These are phyloP conservation scores for Panurus biarmicus DNA, from an alignment of 2,113 vertebrate genomes.

Conservation along the genomic window DNA sequence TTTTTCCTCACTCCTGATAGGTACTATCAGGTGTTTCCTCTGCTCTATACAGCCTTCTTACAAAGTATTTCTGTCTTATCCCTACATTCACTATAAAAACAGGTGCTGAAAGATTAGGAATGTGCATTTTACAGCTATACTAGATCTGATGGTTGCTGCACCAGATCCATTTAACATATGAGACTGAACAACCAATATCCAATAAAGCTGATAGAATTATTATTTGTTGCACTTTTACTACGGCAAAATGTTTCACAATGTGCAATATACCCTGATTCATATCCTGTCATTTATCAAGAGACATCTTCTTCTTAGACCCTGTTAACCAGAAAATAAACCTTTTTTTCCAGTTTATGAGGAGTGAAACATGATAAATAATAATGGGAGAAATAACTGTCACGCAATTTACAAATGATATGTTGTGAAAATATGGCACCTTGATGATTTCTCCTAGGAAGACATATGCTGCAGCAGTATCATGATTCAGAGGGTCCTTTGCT, in stretches of 20 bases:
- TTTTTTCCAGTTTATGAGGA: constrained; percentile 34
- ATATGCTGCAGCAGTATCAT: not conserved
- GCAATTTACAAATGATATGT: constrained; percentile 14
- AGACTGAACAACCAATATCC: constrained; percentile 14
- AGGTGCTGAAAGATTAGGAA: not conserved
- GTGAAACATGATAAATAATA: constrained; percentile 59
- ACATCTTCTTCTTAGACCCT: constrained; percentile 27
- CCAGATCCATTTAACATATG: not conserved
- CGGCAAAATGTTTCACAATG: constrained; percentile 20
- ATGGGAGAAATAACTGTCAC: constrained; percentile 51
- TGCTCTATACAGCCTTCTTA: not conserved
- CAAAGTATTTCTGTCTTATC: not conserved
- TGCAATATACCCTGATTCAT: constrained; percentile 53
- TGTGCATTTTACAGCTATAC: not conserved
- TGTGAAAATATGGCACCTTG: not conserved
- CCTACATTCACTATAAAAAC: not conserved
- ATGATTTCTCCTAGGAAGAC: not conserved
- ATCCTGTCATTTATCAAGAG: constrained; percentile 57
- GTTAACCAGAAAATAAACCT: constrained; percentile 21
- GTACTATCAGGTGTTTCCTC: not conserved
- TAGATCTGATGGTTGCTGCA: not conserved
- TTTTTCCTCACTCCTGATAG: not conserved
- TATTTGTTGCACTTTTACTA: constrained; percentile 55
- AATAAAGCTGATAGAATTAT: constrained; percentile 57
- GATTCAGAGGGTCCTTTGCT: not conserved